A percentile compares a stretch with the other conserved stretches of the same genome.
Conservation (phyloP, 2,113 vertebrate genomes). For the Cheilinus undulatus region DNA sequence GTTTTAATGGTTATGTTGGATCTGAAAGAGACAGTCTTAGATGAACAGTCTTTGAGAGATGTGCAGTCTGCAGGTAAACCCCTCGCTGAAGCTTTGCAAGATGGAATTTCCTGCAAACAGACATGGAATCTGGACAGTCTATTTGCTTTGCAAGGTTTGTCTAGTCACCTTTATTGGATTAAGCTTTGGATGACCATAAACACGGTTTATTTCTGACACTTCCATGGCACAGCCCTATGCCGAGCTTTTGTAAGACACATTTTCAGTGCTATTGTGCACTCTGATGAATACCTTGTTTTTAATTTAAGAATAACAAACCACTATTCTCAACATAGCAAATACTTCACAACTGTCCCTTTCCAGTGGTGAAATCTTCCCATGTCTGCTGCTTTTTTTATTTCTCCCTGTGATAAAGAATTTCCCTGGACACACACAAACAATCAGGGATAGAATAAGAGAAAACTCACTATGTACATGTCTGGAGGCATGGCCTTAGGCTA, state of each 20-base stretch:
- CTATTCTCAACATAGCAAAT: constrained; percentile 11
- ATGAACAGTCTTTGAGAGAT: no score
- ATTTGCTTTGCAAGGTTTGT: no score
- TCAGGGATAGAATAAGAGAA: constrained; percentile 19
- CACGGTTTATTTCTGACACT: no score
- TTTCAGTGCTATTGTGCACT: not conserved
- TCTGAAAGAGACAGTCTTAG: no score
- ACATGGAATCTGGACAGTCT: no score
- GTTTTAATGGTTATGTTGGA: no score
- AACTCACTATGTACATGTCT: constrained; percentile 17
- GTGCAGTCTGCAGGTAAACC: no score
- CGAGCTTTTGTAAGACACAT: not conserved
- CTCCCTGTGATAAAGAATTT: constrained; percentile 20
- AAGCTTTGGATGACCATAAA: no score
- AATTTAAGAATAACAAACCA: constrained; percentile 27
- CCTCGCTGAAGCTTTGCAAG: no score
- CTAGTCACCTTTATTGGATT: no score
- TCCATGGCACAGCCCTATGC: no score
- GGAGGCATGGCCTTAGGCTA: not conserved
- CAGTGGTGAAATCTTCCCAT: constrained; percentile 11
- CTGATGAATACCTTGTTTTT: not conserved
- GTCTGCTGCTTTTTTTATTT: constrained; percentile 14
- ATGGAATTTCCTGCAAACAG: no score
- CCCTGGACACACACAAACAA: constrained; percentile 13
- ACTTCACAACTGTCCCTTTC: constrained; percentile 5